Evolutionary conservation across 1,140 invertebrate species (phyloP).

Genomic region (Platyscapa corneri): DNA sequence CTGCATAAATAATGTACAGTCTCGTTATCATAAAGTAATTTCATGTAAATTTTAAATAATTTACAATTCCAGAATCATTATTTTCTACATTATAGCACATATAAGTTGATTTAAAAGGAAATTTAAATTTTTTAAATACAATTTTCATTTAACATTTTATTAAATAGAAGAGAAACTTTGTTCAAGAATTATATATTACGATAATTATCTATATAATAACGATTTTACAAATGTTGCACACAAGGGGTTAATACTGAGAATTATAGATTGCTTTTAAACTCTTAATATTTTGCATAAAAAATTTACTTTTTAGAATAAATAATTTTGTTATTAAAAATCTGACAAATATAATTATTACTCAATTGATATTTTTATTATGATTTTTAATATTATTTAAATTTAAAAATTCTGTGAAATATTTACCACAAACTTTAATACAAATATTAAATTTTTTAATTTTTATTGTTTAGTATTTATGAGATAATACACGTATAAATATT

Average conservation of each 20-base stretch:
- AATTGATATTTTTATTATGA: not conserved
- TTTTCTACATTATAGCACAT: slow-evolving; percentile 4
- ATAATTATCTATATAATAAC: slow-evolving; percentile 30
- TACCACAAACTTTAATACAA: too few species aligned
- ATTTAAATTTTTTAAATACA: slow-evolving; percentile 8
- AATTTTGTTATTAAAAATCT: slow-evolving; percentile 4
- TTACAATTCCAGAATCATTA: slow-evolving; percentile 32
- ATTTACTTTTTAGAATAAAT: not conserved
- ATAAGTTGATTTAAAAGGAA: slow-evolving; percentile 23
- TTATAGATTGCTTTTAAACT: not conserved
- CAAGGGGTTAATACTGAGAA: not conserved
- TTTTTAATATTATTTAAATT: not conserved
- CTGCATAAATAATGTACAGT: slow-evolving; percentile 12
- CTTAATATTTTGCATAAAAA: not conserved
- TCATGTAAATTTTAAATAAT: slow-evolving; percentile 18
- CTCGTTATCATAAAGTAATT: not conserved
- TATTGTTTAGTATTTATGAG: not conserved
- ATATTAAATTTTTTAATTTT: too few species aligned
- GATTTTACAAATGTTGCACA: slow-evolving; percentile 21
- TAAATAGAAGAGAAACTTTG: not conserved
- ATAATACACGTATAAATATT: not conserved
- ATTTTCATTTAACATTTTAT: slow-evolving; percentile 2
- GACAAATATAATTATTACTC: slow-evolving; percentile 32
- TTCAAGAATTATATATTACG: slow-evolving; percentile 15
- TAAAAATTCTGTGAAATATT: not conserved